Conservation (phyloP, 2,888 invertebrate genomes). For the Sinohyriopsis cumingii region DNA sequence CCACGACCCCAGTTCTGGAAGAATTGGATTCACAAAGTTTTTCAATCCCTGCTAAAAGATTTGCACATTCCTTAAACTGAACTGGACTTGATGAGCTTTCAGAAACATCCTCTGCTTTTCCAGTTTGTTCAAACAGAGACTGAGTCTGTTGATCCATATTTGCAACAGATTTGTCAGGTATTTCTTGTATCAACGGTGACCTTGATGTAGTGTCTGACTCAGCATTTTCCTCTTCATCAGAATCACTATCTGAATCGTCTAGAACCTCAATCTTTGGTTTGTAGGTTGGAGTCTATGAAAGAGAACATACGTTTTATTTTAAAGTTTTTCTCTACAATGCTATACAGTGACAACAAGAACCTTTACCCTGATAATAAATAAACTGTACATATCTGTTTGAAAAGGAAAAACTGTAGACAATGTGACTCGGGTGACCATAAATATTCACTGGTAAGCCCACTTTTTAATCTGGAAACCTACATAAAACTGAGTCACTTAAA, state of each 20-base stretch:
- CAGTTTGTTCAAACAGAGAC: background rate
- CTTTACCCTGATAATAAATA: too few relatives aligned
- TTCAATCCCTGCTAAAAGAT: constrained; percentile 6
- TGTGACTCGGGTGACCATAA: too few relatives aligned
- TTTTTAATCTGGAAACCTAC: too few relatives aligned
- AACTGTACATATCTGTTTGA: too few relatives aligned
- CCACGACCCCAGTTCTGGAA: constrained; percentile 20
- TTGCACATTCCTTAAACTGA: background rate
- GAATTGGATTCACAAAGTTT: constrained; percentile 14
- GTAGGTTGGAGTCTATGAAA: constrained; percentile 32
- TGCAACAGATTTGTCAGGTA: constrained; percentile 11
- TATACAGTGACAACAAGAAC: too few relatives aligned
- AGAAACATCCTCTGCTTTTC: constrained; percentile 6
- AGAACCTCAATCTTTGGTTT: constrained; percentile 58
- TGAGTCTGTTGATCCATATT: constrained; percentile 6
- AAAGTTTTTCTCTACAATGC: background rate
- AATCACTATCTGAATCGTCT: constrained; percentile 36
- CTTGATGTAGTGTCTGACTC: constrained; percentile 1
- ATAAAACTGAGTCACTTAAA: too few relatives aligned
- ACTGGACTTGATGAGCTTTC: constrained; percentile 2
- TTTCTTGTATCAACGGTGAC: constrained; percentile 18
- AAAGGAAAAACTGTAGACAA: too few relatives aligned
- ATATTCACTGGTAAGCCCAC: too few relatives aligned
- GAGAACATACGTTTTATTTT: background rate
- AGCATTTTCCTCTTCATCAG: constrained; percentile 8